Conservation (phyloP, 2,113 vertebrate genomes). For the Pogona vitticeps region DNA sequence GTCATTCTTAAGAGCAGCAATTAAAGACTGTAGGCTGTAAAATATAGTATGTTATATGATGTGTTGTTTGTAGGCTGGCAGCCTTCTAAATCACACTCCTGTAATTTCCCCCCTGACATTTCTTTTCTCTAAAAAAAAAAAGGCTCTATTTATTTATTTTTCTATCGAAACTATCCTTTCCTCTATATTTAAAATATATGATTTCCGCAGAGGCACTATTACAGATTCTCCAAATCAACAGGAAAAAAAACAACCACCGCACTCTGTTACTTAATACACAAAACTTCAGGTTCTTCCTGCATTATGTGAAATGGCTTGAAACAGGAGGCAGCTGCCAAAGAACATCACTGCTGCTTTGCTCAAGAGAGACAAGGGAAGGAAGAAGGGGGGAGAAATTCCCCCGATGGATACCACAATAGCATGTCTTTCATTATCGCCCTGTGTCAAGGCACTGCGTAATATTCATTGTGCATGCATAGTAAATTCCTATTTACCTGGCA, state of each 20-base stretch:
- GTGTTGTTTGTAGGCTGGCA: slow-evolving; percentile 79
- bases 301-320: slow-evolving; percentile 89
- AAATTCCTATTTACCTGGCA: slow-evolving; percentile 94
- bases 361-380: slow-evolving; percentile 79
- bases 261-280: slow-evolving; percentile 81
- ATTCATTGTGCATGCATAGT: slow-evolving; percentile 89
- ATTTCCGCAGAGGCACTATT: slow-evolving; percentile 58
- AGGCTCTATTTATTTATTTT: neutral
- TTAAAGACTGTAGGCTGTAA: slow-evolving; percentile 76
- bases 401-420: slow-evolving; percentile 83
- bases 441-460: slow-evolving; percentile 86
- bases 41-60: slow-evolving; percentile 67
- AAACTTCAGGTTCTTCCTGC: slow-evolving; percentile 85
- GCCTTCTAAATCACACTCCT: slow-evolving; percentile 73
- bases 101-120: slow-evolving; percentile 69
- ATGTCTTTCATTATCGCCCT: slow-evolving; percentile 87
- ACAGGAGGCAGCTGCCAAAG: slow-evolving; percentile 84
- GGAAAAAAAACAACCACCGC: slow-evolving; percentile 63
- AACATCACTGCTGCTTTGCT: slow-evolving; percentile 82
- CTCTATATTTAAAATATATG: slow-evolving; percentile 71
- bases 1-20: slow-evolving; percentile 79
- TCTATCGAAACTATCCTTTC: slow-evolving; percentile 69
- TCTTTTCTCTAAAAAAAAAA: slow-evolving; percentile 43
- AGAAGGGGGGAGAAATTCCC: slow-evolving; percentile 78
- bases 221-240: slow-evolving; percentile 62